Evolutionary conservation across 2,888 invertebrate genomes (phyloP), one percentile per base, ranked within the genome.

Genomic region (Toxonevra muliebris): DNA sequence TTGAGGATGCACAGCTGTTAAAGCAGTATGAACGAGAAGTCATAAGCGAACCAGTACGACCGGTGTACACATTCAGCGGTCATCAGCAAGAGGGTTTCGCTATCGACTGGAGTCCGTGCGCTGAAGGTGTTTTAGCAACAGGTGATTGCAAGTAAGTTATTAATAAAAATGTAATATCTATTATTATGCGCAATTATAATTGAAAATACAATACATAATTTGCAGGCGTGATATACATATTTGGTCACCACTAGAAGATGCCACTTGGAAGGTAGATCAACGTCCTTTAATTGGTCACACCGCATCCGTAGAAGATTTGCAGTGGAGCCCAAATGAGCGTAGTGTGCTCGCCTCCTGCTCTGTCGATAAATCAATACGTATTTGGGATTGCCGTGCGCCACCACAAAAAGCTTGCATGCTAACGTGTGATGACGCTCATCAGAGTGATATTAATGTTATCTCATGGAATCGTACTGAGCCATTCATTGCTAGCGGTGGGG

Each of bases 281-380:
- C 88, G 93, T 60, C 94, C 98, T 0, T 88, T 94, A 66, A 87
- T 90, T 61, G 97, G 95, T 0, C 99, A 99, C 82, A 92, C 91
- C 19, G 91, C 89, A 59, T 98, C 98, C 41, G 95, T 99, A 12
- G 99, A 99, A 87, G 99, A 99, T 85, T 87, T 99, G 71, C 98
- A 98, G 81, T 99, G 99, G 99, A 98, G 98, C 69, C 98, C 98
- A 1, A 97, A 92, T 86, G 99, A 99, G 87, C 88, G 88, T 75
- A 90, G 93, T 86, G 97, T 97, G 0, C 86, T 96, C 62, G 95
- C 95, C 48, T 92, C 95, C 11, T 95, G 95, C 86, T 95, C 95
- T 30, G 92, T 94, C 2, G 96, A 96, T 81, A 93, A 91, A 86
- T 91, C 92, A 71, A 93, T 99, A 73, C 91, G 96, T 77, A 92